Percentiles rank a stretch among this genome's conserved stretches.
Conservation (phyloP, 2,888 invertebrate species). For the Fragum sueziense region DNA sequence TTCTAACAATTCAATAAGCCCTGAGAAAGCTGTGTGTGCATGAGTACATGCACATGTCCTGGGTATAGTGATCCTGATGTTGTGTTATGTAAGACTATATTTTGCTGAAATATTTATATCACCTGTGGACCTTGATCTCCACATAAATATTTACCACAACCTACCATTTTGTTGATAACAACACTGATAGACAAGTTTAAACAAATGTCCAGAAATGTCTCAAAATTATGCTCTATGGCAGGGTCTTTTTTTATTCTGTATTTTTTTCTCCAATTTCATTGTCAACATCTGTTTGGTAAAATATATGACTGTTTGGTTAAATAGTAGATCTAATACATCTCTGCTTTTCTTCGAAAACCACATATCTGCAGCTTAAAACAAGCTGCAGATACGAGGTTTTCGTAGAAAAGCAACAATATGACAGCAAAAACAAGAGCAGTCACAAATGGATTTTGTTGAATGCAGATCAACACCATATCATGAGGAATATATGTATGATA, state of each 20-base stretch:
- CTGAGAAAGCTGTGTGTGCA: too few species aligned
- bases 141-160: constrained; percentile 8
- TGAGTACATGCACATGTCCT: too few species aligned
- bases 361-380: too few species aligned
- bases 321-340: not conserved
- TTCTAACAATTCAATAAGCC: too few species aligned
- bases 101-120: not conserved
- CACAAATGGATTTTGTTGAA: not conserved
- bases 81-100: not conserved
- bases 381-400: too few species aligned
- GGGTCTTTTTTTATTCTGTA: not conserved
- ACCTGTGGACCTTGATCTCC: constrained; percentile 13
- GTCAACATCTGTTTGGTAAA: not conserved
- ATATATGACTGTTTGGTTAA: not conserved
- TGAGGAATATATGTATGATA: too few species aligned
- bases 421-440: not conserved
- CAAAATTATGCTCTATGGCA: not conserved
- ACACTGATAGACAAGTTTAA: not conserved
- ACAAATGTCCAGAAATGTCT: not conserved
- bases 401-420: too few species aligned
- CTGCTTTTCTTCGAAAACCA: too few species aligned
- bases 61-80: too few species aligned
- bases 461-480: too few species aligned
- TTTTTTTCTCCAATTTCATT: not conserved
- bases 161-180: not conserved